These are phyloP conservation scores for Triplophysa yarkandensis DNA, from an alignment of 2,797 vertebrate species.

Conservation along the genomic window DNA sequence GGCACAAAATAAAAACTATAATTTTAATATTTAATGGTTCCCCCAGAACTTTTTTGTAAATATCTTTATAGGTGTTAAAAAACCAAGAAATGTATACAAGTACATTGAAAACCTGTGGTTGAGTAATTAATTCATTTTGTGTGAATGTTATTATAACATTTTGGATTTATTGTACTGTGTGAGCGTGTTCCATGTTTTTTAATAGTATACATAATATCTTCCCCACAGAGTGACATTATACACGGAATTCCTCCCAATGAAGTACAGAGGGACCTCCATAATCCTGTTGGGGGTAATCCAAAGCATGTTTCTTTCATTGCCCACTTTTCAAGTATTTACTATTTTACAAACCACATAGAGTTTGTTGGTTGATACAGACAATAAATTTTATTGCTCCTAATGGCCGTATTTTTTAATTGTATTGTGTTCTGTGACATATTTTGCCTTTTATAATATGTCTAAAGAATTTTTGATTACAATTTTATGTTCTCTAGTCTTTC, in stretches of 20 bases:
- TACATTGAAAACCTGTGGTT: too few species aligned
- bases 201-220: background rate
- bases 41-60: too few species aligned
- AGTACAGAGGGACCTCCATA: slow-evolving; percentile 84
- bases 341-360: background rate
- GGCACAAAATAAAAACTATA: too few species aligned
- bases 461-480: background rate
- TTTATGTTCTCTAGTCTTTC: slow-evolving; percentile 75
- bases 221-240: slow-evolving; percentile 85
- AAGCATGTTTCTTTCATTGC: background rate
- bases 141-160: background rate
- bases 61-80: too few species aligned
- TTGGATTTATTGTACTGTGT: background rate
- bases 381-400: too few species aligned
- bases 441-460: background rate
- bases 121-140: too few species aligned
- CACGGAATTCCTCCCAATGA: slow-evolving; percentile 89
- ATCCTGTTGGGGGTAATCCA: slow-evolving; percentile 82
- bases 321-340: background rate
- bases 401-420: background rate
- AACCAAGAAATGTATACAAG: too few species aligned
- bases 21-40: too few species aligned
- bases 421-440: background rate
- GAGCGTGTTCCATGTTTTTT: background rate
- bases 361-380: too few species aligned